Percentiles rank a stretch among this genome's conserved stretches.
phyloP scores from a whole-genome alignment of 2,888 invertebrate genomes.

The Ennomos fuscantarius region DNA sequence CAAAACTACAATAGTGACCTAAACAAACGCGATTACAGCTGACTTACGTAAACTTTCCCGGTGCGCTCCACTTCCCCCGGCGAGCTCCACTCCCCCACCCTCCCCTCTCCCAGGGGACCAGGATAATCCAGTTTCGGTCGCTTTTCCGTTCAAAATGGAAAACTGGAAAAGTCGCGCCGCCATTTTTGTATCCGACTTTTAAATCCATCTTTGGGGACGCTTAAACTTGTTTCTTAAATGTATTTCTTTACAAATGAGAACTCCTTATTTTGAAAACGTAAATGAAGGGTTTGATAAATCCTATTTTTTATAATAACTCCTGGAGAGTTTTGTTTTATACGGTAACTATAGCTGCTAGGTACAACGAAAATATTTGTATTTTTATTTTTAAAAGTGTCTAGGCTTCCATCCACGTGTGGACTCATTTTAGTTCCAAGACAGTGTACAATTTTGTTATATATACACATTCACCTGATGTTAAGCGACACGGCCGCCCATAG shows the following conservation, averaged over 20 bases:
- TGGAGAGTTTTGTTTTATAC: too few species aligned
- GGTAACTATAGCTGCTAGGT: too few species aligned
- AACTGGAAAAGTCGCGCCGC: conserved; percentile 50
- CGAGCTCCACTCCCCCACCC: conserved; percentile 42
- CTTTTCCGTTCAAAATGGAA: conserved; percentile 63
- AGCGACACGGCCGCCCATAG: too few species aligned
- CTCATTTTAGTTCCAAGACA: too few species aligned
- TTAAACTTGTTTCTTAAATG: conserved; percentile 43
- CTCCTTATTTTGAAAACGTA: conserved; percentile 15
- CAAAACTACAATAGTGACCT: conserved; percentile 44
- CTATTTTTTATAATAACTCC: too few species aligned
- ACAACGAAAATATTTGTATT: too few species aligned
- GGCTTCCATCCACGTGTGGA: too few species aligned
- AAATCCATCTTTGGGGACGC: conserved; percentile 37
- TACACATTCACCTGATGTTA: too few species aligned
- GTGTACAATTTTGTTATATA: too few species aligned
- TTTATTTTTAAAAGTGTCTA: too few species aligned
- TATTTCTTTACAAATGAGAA: conserved; percentile 34
- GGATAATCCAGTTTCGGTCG: conserved; percentile 74
- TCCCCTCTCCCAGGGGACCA: conserved; percentile 51
- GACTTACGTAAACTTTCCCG: conserved; percentile 59
- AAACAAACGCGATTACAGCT: conserved; percentile 68
- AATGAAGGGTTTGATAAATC: too few species aligned
- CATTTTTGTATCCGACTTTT: conserved; percentile 32
- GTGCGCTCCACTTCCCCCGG: conserved; percentile 43